Percentiles rank a stretch among this genome's conserved stretches.
Evolutionary conservation across 2,797 vertebrate genomes (phyloP).

Genomic region (Pseudochirops cupreus): DNA sequence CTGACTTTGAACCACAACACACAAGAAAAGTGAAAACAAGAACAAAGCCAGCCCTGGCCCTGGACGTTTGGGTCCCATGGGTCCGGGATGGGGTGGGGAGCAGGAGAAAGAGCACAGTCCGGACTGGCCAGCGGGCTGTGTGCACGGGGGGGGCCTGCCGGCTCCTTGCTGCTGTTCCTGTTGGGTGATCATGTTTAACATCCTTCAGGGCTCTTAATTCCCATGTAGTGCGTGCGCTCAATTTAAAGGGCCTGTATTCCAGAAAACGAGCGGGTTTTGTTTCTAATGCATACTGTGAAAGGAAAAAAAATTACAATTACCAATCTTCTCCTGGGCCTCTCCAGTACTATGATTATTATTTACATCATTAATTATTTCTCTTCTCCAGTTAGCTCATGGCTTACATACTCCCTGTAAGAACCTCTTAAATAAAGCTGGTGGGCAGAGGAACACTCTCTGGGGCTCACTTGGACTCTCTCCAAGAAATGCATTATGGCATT

Average conservation of each 20-base stretch:
- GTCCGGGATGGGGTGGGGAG: background rate
- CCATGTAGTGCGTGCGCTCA: slow-evolving; percentile 89
- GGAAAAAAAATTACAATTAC: slow-evolving; percentile 90
- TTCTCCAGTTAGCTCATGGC: slow-evolving; percentile 8
- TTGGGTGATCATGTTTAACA: slow-evolving; percentile 87
- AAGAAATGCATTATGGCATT: slow-evolving; percentile 17
- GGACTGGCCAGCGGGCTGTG: slow-evolving; percentile 83
- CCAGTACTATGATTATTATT: slow-evolving; percentile 64
- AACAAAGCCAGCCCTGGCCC: slow-evolving; percentile 36
- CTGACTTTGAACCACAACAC: slow-evolving; percentile 1
- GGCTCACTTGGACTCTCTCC: slow-evolving; percentile 13
- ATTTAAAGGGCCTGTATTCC: slow-evolving; percentile 89
- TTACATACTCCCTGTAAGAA: slow-evolving; percentile 26
- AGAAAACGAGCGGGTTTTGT: slow-evolving; percentile 89
- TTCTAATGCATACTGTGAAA: slow-evolving; percentile 93
- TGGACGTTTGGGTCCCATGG: slow-evolving; percentile 42
- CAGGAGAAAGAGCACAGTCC: slow-evolving; percentile 64
- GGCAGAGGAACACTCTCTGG: background rate
- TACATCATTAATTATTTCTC: slow-evolving; percentile 47
- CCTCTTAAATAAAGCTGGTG: background rate
- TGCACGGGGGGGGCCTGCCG: slow-evolving; percentile 81
- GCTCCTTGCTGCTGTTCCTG: slow-evolving; percentile 84
- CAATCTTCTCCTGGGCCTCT: slow-evolving; percentile 83
- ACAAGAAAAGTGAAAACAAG: background rate
- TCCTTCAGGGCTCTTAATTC: slow-evolving; percentile 88